These are phyloP conservation scores for Theretra japonica DNA, from an alignment of 2,888 invertebrate genomes.

Conservation along the genomic window DNA sequence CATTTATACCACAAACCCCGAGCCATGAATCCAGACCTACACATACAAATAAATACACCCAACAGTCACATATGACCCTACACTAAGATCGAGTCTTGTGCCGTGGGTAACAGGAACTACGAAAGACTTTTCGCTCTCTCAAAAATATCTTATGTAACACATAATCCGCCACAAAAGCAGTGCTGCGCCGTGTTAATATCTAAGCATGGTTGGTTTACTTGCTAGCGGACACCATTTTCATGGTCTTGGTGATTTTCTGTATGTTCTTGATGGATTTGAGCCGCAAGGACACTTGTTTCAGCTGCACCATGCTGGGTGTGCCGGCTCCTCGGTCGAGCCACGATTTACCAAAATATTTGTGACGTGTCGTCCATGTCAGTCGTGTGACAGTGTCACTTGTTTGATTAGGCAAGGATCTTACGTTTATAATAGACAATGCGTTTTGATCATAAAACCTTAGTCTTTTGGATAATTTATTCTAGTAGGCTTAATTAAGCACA, in stretches of 20 bases:
- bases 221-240: slow-evolving; percentile 92
- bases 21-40: background rate
- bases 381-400: background rate
- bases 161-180: too few species aligned
- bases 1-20: too few species aligned
- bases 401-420: background rate
- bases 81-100: too few species aligned
- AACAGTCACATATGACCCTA: too few species aligned
- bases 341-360: background rate
- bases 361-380: background rate
- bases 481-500: too few species aligned
- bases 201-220: slow-evolving; percentile 68
- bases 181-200: background rate
- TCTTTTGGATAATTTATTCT: too few species aligned
- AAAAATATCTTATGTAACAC: too few species aligned
- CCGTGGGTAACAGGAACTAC: too few species aligned
- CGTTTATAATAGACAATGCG: background rate
- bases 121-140: too few species aligned
- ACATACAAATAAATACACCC: too few species aligned
- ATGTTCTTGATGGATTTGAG: slow-evolving; percentile 92
- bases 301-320: slow-evolving; percentile 87
- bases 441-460: background rate
- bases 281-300: slow-evolving; percentile 89
- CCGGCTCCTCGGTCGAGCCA: background rate
- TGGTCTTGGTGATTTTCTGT: slow-evolving; percentile 93